Evolutionary conservation across 2,113 vertebrate species (phyloP), one percentile per base, ranked within the genome.

Genomic region (Lichenostomus cassidix): DNA sequence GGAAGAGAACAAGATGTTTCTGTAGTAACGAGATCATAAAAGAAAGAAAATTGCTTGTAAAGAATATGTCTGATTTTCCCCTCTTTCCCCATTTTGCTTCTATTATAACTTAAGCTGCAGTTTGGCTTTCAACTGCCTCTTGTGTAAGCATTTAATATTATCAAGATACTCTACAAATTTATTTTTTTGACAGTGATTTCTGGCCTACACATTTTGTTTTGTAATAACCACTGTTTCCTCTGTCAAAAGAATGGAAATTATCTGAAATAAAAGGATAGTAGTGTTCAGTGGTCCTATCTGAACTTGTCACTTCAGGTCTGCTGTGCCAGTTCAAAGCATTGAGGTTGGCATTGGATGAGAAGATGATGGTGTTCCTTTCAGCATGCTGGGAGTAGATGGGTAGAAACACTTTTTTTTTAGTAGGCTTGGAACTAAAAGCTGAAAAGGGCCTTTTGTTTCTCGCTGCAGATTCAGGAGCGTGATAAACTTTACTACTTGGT

Each of bases 401-500:
- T 50, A 87, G 42, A 87, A 73, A 47, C 31, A 11, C 41, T 81
- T 83, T 78, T 92, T 89, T 60, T 83, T 80, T n/a, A 44, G 81
- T 71, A 68, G 37, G 22, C 65, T 91, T 92, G 53, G 81, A 91
- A 79, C 47, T 94, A 35, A 79, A 89, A 92, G 64, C 80, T 94
- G 91, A 95, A 92, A 95, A 79, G 62, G 33, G 28, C 53, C 77
- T 92, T 95, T 97, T 96, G 81, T 96, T 95, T 95, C 64, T 79
- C n/a, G 23, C 24, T 89, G 84, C 49, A 94, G 89, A 96, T 94
- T 92, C 69, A 58, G 62, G 84, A 95, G 80, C 22, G 18, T 96
- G 89, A 95, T 96, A 94, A 96, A 95, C 93, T 97, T 97, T 84
- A 94, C 81, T 85, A 12, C 69, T 95, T 58, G 62, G 95, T 95